These are phyloP conservation scores for Bufotes viridis DNA, from an alignment of 2,797 vertebrate species.

Conservation along the genomic window DNA sequence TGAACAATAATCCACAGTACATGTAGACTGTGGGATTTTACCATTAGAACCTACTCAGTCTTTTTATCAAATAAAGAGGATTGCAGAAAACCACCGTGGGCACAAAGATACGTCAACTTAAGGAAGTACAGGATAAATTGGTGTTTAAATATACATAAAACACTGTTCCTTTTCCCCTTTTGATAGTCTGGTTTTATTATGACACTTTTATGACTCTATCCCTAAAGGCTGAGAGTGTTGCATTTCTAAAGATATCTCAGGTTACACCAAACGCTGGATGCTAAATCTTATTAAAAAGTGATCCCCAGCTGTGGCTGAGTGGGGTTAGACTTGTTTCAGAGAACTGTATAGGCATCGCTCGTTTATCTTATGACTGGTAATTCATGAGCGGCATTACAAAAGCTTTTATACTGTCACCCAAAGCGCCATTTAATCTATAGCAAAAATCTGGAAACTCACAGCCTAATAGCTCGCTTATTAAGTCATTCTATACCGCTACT, in stretches of 20 bases:
- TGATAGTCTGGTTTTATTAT: constrained; percentile 43
- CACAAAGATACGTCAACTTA: constrained; percentile 18
- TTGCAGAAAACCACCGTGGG: constrained; percentile 32
- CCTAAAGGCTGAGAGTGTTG: constrained; percentile 46
- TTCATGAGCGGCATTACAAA: constrained; percentile 9
- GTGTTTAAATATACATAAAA: constrained; percentile 39
- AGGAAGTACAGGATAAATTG: constrained; percentile 37
- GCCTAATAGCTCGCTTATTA: neutral
- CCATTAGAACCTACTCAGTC: constrained; percentile 13
- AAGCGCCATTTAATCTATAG: constrained; percentile 41
- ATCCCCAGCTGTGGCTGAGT: constrained; percentile 29
- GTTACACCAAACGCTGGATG: neutral
- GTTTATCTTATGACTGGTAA: constrained; percentile 27
- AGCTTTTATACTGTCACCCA: constrained; percentile 24
- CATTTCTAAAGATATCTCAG: constrained; percentile 59
- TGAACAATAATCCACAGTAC: neutral
- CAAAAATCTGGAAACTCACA: neutral
- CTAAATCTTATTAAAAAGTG: constrained; percentile 35
- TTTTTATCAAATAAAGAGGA: constrained; percentile 17
- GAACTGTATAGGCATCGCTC: constrained; percentile 12
- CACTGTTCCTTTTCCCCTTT: constrained; percentile 27
- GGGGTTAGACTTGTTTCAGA: constrained; percentile 13
- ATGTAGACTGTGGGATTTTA: neutral
- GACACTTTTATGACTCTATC: constrained; percentile 34
- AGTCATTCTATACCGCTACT: constrained; percentile 1